Conservation (phyloP, 2,888 invertebrate genomes). For the Stenurella melanura region DNA sequence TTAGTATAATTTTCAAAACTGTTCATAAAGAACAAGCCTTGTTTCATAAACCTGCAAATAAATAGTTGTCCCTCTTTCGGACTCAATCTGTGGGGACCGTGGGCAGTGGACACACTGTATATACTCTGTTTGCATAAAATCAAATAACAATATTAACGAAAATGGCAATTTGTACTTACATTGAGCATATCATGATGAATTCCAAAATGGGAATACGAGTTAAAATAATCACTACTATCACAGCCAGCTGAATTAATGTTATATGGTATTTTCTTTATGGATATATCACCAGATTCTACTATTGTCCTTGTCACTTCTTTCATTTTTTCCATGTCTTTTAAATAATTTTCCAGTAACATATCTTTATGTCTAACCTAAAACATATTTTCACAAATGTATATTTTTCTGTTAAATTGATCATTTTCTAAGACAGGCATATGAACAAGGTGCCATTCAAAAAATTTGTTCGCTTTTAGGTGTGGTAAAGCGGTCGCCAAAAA, state of each 20-base stretch:
- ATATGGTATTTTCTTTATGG: constrained; percentile 59
- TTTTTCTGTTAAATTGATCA: background rate
- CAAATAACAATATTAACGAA: no score
- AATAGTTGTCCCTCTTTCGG: no score
- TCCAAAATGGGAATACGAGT: constrained; percentile 91
- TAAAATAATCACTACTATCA: constrained; percentile 85
- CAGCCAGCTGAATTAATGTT: constrained; percentile 73
- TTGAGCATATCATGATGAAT: constrained; percentile 97
- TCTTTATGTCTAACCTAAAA: constrained; percentile 79
- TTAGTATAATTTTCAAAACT: no score
- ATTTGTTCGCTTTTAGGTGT: no score
- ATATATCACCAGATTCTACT: constrained; percentile 71
- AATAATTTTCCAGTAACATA: constrained; percentile 77
- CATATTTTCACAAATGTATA: constrained; percentile 61
- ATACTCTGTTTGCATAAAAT: no score
- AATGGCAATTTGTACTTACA: constrained; percentile 71
- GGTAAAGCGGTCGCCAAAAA: no score
- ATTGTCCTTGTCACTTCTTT: constrained; percentile 77
- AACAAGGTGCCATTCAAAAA: no score
- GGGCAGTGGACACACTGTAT: no score
- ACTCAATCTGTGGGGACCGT: no score
- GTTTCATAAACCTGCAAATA: no score
- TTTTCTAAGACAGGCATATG: no score
- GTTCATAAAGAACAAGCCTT: no score
- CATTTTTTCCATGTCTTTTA: constrained; percentile 79